Evolutionary conservation across 1,140 invertebrate genomes (phyloP).

Genomic region (Leptonema lineaticorne): DNA sequence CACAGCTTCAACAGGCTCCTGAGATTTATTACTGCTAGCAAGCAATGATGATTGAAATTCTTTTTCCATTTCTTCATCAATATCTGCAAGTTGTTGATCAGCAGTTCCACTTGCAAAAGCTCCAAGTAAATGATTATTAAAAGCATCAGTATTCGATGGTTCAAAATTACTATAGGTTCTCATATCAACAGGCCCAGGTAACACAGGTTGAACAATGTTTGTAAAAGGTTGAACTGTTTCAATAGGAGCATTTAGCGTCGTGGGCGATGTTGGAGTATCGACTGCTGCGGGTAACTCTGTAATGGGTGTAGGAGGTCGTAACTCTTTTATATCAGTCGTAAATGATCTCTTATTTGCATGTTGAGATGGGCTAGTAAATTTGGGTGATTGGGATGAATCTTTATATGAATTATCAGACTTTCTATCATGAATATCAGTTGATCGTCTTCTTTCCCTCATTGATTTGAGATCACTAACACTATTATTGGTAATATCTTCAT

Average conservation of each 20-base stretch:
- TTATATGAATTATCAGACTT: conserved; percentile 60
- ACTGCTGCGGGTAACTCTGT: conserved; percentile 37
- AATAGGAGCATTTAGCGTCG: conserved; percentile 37
- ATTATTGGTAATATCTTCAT: conserved; percentile 77
- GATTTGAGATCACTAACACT: conserved; percentile 77
- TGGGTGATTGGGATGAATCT: conserved; percentile 61
- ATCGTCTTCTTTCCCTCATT: conserved; percentile 77
- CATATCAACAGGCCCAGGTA: conserved; percentile 86
- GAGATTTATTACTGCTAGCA: conserved; percentile 56
- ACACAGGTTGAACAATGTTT: conserved; percentile 66
- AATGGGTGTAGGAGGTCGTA: conserved; percentile 47
- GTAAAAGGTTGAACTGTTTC: conserved; percentile 49
- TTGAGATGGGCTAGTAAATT: conserved; percentile 54
- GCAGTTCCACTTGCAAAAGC: conserved; percentile 65
- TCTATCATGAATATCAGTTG: conserved; percentile 69
- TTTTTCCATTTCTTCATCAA: conserved; percentile 78
- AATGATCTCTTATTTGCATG: conserved; percentile 44
- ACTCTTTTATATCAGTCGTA: conserved; percentile 49
- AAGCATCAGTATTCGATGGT: conserved; percentile 47
- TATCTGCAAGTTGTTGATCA: conserved; percentile 67
- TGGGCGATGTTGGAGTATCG: conserved; percentile 27
- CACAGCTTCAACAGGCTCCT: conserved; percentile 42
- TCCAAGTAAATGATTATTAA: conserved; percentile 63
- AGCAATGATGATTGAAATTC: conserved; percentile 68
- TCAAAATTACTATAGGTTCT: conserved; percentile 71